These are phyloP conservation scores for Zaprionus tsacasi DNA, from an alignment of 1,140 invertebrate species.

Conservation along the genomic window DNA sequence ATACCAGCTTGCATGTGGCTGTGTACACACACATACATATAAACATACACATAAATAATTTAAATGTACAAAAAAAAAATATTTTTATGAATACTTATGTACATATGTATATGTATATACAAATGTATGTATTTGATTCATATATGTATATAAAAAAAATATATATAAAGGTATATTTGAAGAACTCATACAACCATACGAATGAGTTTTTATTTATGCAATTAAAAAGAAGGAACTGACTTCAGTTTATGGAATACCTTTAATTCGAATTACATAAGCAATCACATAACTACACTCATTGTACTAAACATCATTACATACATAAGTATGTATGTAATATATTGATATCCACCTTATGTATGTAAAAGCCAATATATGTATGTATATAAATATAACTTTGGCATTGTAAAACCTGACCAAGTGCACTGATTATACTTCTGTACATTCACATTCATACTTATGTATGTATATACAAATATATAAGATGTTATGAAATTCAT, in stretches of 20 bases:
- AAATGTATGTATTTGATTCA: background rate
- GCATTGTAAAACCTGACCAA: slow-evolving; percentile 6
- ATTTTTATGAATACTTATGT: background rate
- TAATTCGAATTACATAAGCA: slow-evolving; percentile 1
- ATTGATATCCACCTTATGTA: background rate
- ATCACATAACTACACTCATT: background rate
- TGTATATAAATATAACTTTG: background rate
- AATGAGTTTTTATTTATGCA: no score
- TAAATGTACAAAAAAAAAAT: background rate
- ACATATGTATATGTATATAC: background rate
- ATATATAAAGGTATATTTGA: background rate
- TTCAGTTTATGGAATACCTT: background rate
- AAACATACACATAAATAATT: background rate
- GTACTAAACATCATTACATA: background rate
- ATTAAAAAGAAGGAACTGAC: background rate
- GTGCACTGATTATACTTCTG: slow-evolving; percentile 1
- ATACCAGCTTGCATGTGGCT: no score
- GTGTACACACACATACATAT: background rate
- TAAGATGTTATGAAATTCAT: background rate
- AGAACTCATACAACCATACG: no score
- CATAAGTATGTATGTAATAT: slow-evolving; percentile 2
- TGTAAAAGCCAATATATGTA: slow-evolving; percentile 32
- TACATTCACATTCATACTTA: background rate
- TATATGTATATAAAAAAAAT: background rate
- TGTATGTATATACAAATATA: no score